Evolutionary conservation across 2,797 vertebrate species (phyloP), one percentile per base, ranked within the genome.

Genomic region (Takifugu ocellatus): DNA sequence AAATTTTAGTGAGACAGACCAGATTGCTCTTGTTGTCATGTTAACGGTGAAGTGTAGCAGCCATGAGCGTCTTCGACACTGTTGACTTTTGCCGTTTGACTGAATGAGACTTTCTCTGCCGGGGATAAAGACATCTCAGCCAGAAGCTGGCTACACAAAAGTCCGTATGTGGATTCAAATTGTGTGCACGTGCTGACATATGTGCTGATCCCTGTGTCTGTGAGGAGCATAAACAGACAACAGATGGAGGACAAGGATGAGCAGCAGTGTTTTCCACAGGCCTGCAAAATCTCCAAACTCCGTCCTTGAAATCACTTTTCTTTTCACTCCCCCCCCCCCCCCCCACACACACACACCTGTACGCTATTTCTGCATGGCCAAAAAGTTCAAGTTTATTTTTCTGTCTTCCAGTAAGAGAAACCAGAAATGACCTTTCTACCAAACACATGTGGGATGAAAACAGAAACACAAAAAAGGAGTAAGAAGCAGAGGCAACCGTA

Each of bases 401-500:
- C 36, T 14, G 2, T 39, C 36, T 39, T 39, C 12, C 27, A 29
- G 27, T 4, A 29, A 14, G 31, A 33, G 31, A 33, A 12, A 33
- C 33, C 33, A 11, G 33, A 3, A 33, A 33, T 39, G 36, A 14
- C 36, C 36, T 39, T 39, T 39, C 36, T 39, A 39, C 8, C 16
- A 21, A 21, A 46, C 1, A 4, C 17, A 48, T 25, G 1, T 12
- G 21, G 11, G 21, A 9, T 14, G 11, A 49, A 5, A 4, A 17
- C 2, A 46, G 26, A 58, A 43, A 33, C 2, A 29, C 17, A 49
- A 24, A 48, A 17, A n/a, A 11, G 8, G 10, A 25, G 17, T 21
- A 17, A 46, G 6, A 64, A 31, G 15, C 16, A 33, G 39, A 11
- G 26, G 17, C 58, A 39, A 67, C 48, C 90, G 0, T 95, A 99